Evolutionary conservation across 2,797 vertebrate genomes (phyloP), one percentile per base, ranked within the genome.

Genomic region (Sylvia borin): DNA sequence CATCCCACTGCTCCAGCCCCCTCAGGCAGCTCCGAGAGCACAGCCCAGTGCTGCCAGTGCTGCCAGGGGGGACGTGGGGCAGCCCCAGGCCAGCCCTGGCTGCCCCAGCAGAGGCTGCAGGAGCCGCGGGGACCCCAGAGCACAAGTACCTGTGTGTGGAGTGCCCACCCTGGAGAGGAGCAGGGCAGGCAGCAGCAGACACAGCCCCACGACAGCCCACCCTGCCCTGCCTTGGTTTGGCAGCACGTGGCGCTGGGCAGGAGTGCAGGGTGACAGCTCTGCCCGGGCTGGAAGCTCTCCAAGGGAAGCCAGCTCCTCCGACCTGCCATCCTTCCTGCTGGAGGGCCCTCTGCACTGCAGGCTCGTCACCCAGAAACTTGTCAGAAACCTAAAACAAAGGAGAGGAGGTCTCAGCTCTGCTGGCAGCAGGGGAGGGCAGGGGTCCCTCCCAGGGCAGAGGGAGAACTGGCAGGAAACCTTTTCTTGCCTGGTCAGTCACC

Each of bases 341-440:
- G 71, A 53, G 85, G 40, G 54, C 40, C 51, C 57, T 60, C 3
- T 1, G 54, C 0, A 3, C 1, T 13, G 55, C 16, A 61, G 47
- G 18, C 6, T 43, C 0, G 0, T 61, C 76, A 38, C n/a, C 13
- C 47, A 77, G 89, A 38, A 68, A 31, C 58, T 62, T 21, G 86
- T 97, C 91, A 97, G 78, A 97, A 93, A 85, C 95, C 97, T 97
- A 48, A 54, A 92, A 42, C 20, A 47, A 61, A 89, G 71, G 74
- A 95, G 66, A 87, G 36, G 67, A 0, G 7, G n/a, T 25, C 17
- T 82, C n/a, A 96, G 88, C 38, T 50, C 32, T 1, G 16, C 14
- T 1, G 5, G 54, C 22, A 38, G 62, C 17, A 36, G n/a, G 9
- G 18, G 19, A 19, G 26, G 76, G 64, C 42, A 55, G 57, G 31